Percentiles rank a stretch among this genome's conserved stretches.
Evolutionary conservation across 2,113 vertebrate species (phyloP).

Genomic region (Nothobranchius furzeri): DNA sequence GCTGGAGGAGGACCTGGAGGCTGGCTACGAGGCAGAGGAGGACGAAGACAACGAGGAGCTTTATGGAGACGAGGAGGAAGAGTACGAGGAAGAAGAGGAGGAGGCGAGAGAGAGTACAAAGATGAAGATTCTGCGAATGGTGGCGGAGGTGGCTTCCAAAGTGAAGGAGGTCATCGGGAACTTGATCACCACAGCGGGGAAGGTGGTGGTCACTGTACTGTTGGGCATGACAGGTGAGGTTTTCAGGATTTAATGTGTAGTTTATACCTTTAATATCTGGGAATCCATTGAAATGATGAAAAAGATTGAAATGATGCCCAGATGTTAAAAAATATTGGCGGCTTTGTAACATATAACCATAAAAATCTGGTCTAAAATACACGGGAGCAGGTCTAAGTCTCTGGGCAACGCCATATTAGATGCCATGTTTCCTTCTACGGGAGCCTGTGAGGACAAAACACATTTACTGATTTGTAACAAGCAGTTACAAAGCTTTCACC

Average conservation of each 20-base stretch:
- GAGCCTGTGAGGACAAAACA: no score
- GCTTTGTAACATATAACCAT: no score
- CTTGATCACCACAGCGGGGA: slow-evolving; percentile 94
- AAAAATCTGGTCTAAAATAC: no score
- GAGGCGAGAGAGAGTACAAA: slow-evolving; percentile 88
- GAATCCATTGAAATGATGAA: no score
- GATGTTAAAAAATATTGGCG: no score
- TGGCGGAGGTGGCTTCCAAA: slow-evolving; percentile 86
- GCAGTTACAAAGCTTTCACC: no score
- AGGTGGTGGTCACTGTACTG: slow-evolving; percentile 94
- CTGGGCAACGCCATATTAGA: no score
- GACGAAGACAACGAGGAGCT: slow-evolving; percentile 76
- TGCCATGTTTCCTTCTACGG: no score
- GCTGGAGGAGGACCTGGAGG: slow-evolving; percentile 89
- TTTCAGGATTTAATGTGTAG: neutral
- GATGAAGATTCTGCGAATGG: slow-evolving; percentile 86
- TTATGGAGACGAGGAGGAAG: slow-evolving; percentile 78
- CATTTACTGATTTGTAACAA: no score
- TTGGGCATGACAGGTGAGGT: slow-evolving; percentile 90
- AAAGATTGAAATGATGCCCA: no score
- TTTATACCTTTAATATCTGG: no score
- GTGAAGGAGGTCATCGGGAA: slow-evolving; percentile 95
- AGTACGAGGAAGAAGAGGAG: slow-evolving; percentile 83
- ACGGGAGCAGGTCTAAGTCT: no score
- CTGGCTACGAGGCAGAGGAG: slow-evolving; percentile 81